Percentiles rank a stretch among this genome's conserved stretches.
These are phyloP conservation scores for Syndactyla subalaris DNA, from an alignment of 2,797 vertebrate genomes.

Conservation along the genomic window DNA sequence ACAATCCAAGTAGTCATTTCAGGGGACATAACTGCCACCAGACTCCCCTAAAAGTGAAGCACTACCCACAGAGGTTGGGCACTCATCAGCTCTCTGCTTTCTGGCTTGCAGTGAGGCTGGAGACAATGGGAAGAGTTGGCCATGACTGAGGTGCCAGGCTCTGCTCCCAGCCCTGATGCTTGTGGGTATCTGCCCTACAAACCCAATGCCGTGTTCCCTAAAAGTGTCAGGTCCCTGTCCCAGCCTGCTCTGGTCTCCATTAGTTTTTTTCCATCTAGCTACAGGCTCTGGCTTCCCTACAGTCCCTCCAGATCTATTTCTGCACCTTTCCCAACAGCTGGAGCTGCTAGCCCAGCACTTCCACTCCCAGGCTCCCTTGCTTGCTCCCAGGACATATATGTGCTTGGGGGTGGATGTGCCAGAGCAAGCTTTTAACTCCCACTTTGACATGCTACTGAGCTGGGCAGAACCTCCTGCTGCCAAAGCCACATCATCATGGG, in stretches of 20 bases:
- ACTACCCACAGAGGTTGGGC: neutral
- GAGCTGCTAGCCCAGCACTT: neutral
- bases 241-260: neutral
- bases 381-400: neutral
- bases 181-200: neutral
- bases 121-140: neutral
- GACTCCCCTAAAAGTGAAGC: accelerated
- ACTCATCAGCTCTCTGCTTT: neutral
- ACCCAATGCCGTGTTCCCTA: neutral
- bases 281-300: neutral
- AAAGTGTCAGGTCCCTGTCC: neutral
- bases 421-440: neutral
- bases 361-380: neutral
- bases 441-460: neutral
- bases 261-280: neutral
- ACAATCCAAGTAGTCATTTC: neutral
- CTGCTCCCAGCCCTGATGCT: neutral
- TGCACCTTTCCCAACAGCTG: neutral
- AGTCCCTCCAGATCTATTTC: neutral
- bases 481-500: accelerated
- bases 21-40: accelerated
- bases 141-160: neutral
- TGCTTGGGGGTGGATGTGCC: neutral
- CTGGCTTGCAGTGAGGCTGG: neutral
- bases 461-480: neutral